Base-by-base conservation (phyloP, 2,113 vertebrate species). In the Hepsetus odoe region DNA sequence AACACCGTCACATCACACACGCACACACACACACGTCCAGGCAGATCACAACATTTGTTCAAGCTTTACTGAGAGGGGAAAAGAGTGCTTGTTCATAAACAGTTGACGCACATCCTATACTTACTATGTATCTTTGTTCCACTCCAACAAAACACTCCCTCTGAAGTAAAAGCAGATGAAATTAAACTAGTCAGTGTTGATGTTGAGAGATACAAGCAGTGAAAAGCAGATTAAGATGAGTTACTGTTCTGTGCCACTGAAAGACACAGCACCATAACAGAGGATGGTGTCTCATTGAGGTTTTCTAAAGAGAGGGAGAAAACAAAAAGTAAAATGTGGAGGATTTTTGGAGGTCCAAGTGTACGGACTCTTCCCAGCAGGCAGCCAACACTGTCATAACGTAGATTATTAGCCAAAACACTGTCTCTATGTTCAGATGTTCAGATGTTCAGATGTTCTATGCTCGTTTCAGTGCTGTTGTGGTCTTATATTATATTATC, bases 11-110 rank as follows among this genome's bases (percentile, higher is more conserved):
- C 56, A 69, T 59, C 92, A 94, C 69, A 61, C 44, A 69, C 55
- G 72, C 68, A 84, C 20, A 75, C 71, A 82, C 55, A 46, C 92
- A 91, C 91, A 93, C 59, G n/a, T 35, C 59, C 20, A 32, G 22
- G 20, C 5, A 38, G 24, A 71, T n/a, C 40, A 46, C 56, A 42
- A 3, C 40, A 55, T 42, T 66, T 10, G 20, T 35, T 62, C 14
- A 65, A 65, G 33, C 12, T 61, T 30, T 5, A 62, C 7, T 33
- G 33, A 38, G 22, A 32, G 4, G 10, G 22, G n/a, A 12, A 35
- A 22, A 40, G 33, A n/a, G 33, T 14, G 44, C 1, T 18, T 40
- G 24, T 46, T 56, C n/a, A 56, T 8, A 38, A 24, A 33, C 33
- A 3, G 46, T 26, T 58, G 26, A 53, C 32, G 49, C 35, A 59